Percentiles rank a stretch among this genome's conserved stretches.
These are phyloP conservation scores for Trichogramma pretiosum DNA, from an alignment of 1,140 invertebrate genomes.

Conservation along the genomic window DNA sequence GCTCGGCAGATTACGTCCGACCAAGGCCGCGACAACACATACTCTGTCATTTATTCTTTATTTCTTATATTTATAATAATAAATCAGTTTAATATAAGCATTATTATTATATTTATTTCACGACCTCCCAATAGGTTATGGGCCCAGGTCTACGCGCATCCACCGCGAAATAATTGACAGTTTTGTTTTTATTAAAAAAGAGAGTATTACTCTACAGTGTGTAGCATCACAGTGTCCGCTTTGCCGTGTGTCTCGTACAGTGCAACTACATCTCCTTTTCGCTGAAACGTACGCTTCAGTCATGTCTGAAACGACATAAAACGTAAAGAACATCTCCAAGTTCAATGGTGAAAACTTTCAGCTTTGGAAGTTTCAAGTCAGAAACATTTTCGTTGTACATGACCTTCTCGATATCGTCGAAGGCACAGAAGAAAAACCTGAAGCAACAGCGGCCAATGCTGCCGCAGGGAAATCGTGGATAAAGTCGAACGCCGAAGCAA, in stretches of 20 bases:
- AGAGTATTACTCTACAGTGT: too few species aligned
- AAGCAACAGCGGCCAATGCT: neutral
- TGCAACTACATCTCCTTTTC: too few species aligned
- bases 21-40: too few species aligned
- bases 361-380: conserved; percentile 28
- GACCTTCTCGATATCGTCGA: conserved; percentile 12
- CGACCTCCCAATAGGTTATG: conserved; percentile 4
- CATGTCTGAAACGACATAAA: neutral
- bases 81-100: too few species aligned
- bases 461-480: neutral
- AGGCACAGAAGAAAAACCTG: conserved; percentile 1
- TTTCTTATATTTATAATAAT: too few species aligned
- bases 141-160: neutral
- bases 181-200: neutral
- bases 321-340: conserved; percentile 13
- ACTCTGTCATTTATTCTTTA: too few species aligned
- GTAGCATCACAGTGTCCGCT: too few species aligned
- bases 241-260: too few species aligned
- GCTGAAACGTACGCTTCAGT: neutral
- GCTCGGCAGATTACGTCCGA: too few species aligned
- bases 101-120: too few species aligned
- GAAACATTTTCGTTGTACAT: conserved; percentile 11
- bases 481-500: conserved; percentile 4
- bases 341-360: conserved; percentile 31
- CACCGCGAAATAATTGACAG: neutral